Base-by-base conservation (phyloP, 2,888 invertebrate genomes). In the Caradrina kadenii region DNA sequence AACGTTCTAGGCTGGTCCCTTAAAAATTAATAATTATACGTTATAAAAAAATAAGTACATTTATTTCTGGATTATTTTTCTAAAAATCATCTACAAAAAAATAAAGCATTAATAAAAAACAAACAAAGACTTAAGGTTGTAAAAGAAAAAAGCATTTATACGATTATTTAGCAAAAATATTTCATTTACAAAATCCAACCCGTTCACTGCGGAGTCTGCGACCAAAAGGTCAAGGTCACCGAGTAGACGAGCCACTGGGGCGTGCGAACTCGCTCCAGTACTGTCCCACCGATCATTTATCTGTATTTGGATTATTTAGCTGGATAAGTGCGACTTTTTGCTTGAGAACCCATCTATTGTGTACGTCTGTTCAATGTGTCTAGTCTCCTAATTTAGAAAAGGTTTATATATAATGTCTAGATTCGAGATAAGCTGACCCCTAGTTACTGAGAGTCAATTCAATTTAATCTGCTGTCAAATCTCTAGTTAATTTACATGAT, bases 231-330 rank as follows among this genome's bases (percentile, higher is more conserved):
- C 73, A 66, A 74, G 67, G 73, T 68, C 67, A 73, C 42, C 4
- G 7, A 8, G 10, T 5, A 52, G 69, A 63, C 58, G 67, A 77
- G 68, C 22, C 31, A 45, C 65, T 48, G 19, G 68, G 49, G 56
- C 55, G 58, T 66, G 50, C 11, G 63, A 62, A 61, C 55, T 66
- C 56, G 56, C 59, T 15, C 39, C 15, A 69, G 54, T 49, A 55
- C 54, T 76, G 22, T 1, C 26, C 19, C 52, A 59, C 67, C 6
- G 54, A 66, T 80, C 66, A 73, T 77, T 73, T 79, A 63, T 73
- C 63, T 72, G 53, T 55, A 69, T 73, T 77, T 56, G 42, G n/a
- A 22, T 63, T 52, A 48, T 63, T 64, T 64, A 58, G 53, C 61
- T 58, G 59, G 50, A 49, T 53, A 67, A 55, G 39, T 52, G 59